Base-by-base conservation (phyloP, 2,797 vertebrate species). In the Hippocampus kuda region DNA sequence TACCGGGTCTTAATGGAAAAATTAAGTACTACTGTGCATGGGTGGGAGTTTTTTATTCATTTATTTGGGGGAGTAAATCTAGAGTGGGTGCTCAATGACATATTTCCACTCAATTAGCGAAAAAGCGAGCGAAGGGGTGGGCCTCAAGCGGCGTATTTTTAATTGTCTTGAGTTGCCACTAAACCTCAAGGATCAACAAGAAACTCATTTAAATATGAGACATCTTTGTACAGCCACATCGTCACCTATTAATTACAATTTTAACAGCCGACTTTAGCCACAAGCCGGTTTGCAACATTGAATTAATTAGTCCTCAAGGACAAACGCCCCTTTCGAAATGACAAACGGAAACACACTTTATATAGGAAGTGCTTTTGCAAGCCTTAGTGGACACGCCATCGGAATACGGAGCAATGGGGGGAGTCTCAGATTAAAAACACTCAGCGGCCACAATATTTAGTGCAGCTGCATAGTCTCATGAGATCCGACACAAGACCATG, bases 271-370 rank as follows among this genome's bases (percentile, higher is more conserved):
- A 65, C 63, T 65, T 38, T 48, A 46, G 63, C 42, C 61, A 63
- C 38, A 64, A 46, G 62, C 38, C 22, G 12, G 62, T 44, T 65
- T 27, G 24, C 10, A 20, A 65, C 63, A 48, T 48, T 16, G 44
- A 65, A 65, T 65, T 65, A 65, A 65, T 65, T 27, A 65, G 44
- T 24, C 44, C 63, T 48, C 42, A 48, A 65, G 30, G 67, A 74
- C 74, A 42, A 65, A 66, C 68, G 30, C 11, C 34, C 30, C 26
- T 65, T 48, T n/a, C 73, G 70, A 77, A 73, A 75, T 48, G 42
- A 65, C 63, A 65, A 24, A 63, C 38, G 41, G 41, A 15, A 48
- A 26, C 3, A 5, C 63, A 65, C 15, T 15, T 65, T 48, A 22
- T 65, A 27, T 10, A 48, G 42, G 41, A 64, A 64, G 42, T 11